Evolutionary conservation across 2,113 vertebrate genomes (phyloP).

Genomic region (Silurus meridionalis): DNA sequence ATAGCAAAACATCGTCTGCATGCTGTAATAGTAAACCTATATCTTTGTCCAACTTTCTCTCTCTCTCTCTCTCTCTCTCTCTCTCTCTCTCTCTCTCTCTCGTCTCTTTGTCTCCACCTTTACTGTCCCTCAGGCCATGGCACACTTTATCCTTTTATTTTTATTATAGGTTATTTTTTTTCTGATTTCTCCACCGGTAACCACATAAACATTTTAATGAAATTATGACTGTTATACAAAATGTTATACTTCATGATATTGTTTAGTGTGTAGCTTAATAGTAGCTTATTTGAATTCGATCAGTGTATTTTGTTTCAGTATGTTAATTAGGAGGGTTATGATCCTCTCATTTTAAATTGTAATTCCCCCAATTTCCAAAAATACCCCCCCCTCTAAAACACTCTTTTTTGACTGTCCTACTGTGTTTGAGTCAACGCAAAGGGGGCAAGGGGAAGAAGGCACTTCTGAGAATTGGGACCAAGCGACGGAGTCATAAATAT

Average conservation of each 20-base stretch:
- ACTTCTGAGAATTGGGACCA: background rate
- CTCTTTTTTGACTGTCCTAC: background rate
- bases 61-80: background rate
- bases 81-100: background rate
- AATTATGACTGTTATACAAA: background rate
- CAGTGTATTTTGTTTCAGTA: background rate
- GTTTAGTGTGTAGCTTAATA: background rate
- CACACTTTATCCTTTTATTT: background rate
- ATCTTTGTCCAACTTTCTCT: background rate
- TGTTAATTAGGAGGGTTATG: background rate
- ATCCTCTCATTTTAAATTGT: too few species aligned
- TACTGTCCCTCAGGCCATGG: background rate
- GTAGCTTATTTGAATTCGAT: background rate
- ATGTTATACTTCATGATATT: background rate
- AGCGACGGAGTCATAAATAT: background rate
- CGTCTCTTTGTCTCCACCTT: background rate
- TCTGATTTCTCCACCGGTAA: background rate
- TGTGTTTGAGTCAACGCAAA: background rate
- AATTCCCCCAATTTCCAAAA: too few species aligned
- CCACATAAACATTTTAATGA: background rate
- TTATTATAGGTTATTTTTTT: background rate
- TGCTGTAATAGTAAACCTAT: background rate
- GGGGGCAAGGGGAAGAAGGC: background rate
- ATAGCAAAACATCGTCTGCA: background rate
- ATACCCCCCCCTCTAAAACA: too few species aligned